Evolutionary conservation across 2,113 vertebrate genomes (phyloP).

Genomic region (Alexandromys fortis): DNA sequence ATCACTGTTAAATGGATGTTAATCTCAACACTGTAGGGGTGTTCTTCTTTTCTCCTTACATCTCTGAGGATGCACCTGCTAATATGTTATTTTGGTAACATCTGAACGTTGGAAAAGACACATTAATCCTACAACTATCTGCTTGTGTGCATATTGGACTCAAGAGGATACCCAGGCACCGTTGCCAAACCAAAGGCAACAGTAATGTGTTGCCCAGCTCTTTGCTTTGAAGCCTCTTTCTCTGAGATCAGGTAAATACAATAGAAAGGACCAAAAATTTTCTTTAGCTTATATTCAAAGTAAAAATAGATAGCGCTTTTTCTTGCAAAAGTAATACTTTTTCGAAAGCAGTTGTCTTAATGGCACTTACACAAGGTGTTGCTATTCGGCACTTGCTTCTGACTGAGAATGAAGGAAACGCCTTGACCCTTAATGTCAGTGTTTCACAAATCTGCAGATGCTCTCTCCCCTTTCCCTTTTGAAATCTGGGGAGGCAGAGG

Average conservation of each 20-base stretch:
- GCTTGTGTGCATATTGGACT: fast-evolving
- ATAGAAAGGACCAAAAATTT: neutral
- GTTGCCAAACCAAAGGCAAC: neutral
- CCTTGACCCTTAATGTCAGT: neutral
- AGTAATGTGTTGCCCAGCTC: fast-evolving
- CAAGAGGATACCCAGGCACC: neutral
- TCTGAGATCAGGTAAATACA: neutral
- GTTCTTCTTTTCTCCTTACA: neutral
- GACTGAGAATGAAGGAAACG: neutral
- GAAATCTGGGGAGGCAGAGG: neutral
- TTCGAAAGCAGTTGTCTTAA: neutral
- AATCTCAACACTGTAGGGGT: fast-evolving
- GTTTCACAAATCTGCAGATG: neutral
- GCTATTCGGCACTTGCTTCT: neutral
- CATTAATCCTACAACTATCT: neutral
- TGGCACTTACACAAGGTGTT: fast-evolving
- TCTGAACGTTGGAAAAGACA: neutral
- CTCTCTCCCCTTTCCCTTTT: neutral
- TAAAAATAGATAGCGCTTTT: neutral
- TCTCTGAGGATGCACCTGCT: too few relatives aligned
- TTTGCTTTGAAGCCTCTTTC: neutral
- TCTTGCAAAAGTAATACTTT: neutral
- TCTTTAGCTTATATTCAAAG: neutral
- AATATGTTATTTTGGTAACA: neutral
- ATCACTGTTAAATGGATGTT: neutral